Evolutionary conservation across 2,797 vertebrate genomes (phyloP), one percentile per base, ranked within the genome.

Genomic region (Chelon labrosus): DNA sequence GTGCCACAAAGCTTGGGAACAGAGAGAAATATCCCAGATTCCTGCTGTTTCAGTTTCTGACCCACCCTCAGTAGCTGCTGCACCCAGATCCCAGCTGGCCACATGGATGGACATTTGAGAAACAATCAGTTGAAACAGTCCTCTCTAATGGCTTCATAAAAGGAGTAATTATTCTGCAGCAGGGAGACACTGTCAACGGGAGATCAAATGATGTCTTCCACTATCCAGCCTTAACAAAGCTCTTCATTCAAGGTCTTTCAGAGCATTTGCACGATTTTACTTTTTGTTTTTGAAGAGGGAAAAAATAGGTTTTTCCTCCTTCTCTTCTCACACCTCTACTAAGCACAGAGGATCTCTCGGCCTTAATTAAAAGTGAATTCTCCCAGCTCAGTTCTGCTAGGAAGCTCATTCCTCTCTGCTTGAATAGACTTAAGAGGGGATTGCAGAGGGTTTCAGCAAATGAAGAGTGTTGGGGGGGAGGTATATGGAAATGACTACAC

Each of bases 201-300:
- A 86, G 91, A 93, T 92, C 91, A 92, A 90, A 93, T 88, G 82
- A 93, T 91, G 89, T 90, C 87, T 82, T 88, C 79, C 74, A 79
- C 85, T 79, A 71, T 83, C 77, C 69, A 77, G 64, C 78, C 79
- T 64, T 65, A 82, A 93, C 92, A 94, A 92, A 92, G 90, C 75
- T 75, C 57, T 37, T 84, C 85, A 89, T 92, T 94, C 88, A 90
- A 75, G 52, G 65, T 70, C 73, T 49, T 64, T 69, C 70, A 79
- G 70, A 79, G 83, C 73, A 77, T 90, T 78, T 74, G 81, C 75
- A 75, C 73, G 51, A 71, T 82, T 78, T 27, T 27, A 27, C 25
- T 27, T 27, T 27, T 27, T 50, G 75, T 80, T 37, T 58, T 14
- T 47, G 51, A 66, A 68, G 63, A 75, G 70, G 55, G 31, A 7